phyloP scores from a whole-genome alignment of 2,888 invertebrate genomes.

The Eutolmus rufibarbis region DNA sequence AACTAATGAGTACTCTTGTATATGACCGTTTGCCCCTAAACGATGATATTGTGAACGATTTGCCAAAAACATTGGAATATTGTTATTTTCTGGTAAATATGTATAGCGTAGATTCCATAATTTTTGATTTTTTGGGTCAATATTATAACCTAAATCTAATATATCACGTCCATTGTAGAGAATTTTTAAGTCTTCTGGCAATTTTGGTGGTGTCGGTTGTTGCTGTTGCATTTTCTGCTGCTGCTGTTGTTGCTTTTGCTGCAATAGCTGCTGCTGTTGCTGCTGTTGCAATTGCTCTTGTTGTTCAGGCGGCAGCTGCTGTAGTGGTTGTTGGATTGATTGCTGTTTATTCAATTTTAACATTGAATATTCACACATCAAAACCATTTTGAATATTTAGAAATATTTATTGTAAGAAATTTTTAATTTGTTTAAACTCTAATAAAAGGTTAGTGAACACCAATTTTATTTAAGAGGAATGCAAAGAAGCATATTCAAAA shows the following conservation, averaged over 20 bases:
- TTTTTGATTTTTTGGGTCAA: conserved; percentile 60
- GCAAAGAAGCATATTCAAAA: neutral
- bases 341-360: neutral
- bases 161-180: conserved; percentile 67
- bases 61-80: conserved; percentile 68
- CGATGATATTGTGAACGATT: conserved; percentile 71
- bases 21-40: conserved; percentile 66
- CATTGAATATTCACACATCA: neutral
- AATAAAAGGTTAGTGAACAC: neutral
- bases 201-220: conserved; percentile 45
- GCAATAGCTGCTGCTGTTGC: conserved; percentile 1
- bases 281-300: conserved; percentile 17
- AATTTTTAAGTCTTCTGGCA: conserved; percentile 58
- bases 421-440: neutral
- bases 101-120: conserved; percentile 68
- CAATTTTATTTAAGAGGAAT: neutral
- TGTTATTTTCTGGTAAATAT: conserved; percentile 67
- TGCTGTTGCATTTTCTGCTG: conserved; percentile 40
- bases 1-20: conserved; percentile 68
- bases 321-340: neutral
- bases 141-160: conserved; percentile 68
- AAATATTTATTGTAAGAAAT: conserved; percentile 6
- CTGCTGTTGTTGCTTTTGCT: conserved; percentile 41
- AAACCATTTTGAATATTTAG: neutral
- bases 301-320: conserved; percentile 14